These are phyloP conservation scores for Chaetoderma sp. DNA, from an alignment of 2,888 invertebrate genomes.

Conservation along the genomic window DNA sequence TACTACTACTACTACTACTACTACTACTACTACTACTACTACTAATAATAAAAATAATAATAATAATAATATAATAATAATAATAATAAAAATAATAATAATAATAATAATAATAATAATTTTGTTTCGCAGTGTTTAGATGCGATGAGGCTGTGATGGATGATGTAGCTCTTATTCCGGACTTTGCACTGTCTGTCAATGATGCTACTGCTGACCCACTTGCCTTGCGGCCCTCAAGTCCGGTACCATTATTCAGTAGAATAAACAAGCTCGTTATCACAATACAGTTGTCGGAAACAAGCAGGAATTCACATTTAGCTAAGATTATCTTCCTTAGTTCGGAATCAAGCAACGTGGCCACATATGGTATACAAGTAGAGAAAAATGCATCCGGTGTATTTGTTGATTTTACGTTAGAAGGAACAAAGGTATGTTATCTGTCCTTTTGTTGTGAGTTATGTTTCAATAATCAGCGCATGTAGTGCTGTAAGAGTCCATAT, in stretches of 20 bases:
- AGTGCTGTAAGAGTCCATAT: no score
- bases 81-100: no score
- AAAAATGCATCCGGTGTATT: background rate
- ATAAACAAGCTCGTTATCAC: background rate
- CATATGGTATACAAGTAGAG: background rate
- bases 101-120: no score
- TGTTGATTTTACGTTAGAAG: background rate
- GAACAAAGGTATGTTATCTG: background rate
- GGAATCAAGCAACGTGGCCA: background rate
- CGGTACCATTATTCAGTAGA: background rate
- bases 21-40: no score
- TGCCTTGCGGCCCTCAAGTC: background rate
- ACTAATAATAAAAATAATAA: no score
- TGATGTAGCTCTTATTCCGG: no score
- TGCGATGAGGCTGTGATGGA: no score
- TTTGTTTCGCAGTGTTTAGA: no score
- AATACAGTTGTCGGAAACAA: background rate
- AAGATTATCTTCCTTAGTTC: background rate
- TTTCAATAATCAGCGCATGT: background rate
- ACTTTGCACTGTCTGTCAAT: background rate
- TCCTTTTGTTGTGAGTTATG: background rate
- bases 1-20: no score
- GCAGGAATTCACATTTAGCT: background rate
- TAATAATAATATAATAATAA: no score
- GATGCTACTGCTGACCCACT: background rate